Percentiles rank a stretch among this genome's conserved stretches.
Conservation (phyloP, 2,888 invertebrate species). For the Pristionchus arcanus region DNA sequence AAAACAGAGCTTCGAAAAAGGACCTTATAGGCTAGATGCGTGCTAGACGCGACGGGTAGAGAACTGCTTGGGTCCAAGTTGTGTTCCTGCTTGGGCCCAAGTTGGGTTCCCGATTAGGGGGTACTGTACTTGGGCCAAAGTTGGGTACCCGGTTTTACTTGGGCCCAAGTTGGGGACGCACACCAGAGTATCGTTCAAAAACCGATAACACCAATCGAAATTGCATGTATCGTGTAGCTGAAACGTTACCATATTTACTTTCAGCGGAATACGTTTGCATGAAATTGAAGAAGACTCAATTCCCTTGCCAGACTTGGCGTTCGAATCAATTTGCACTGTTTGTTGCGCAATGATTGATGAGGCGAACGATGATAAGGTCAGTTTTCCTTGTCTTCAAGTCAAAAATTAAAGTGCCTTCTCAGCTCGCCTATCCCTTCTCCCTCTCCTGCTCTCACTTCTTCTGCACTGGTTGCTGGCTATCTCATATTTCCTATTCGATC, state of each 20-base stretch:
- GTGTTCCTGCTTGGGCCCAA: too few relatives aligned
- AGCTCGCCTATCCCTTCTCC: neutral
- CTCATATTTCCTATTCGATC: neutral
- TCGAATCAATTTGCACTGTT: neutral
- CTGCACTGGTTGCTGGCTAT: conserved; percentile 1
- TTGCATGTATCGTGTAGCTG: too few relatives aligned
- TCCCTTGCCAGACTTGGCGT: neutral
- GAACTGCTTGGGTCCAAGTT: too few relatives aligned
- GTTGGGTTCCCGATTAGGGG: too few relatives aligned
- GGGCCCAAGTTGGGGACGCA: too few relatives aligned
- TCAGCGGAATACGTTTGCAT: neutral
- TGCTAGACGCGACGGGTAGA: too few relatives aligned
- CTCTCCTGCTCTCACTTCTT: conserved; percentile 13
- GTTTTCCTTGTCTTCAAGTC: neutral
- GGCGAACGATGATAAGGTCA: neutral
- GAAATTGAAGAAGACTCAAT: neutral
- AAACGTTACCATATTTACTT: neutral
- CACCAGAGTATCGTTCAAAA: too few relatives aligned
- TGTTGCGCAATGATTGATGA: neutral
- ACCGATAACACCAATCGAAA: too few relatives aligned
- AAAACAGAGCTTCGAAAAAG: too few relatives aligned
- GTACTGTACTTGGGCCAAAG: too few relatives aligned
- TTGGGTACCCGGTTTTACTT: too few relatives aligned
- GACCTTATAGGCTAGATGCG: too few relatives aligned
- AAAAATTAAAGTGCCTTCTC: neutral